Conservation (phyloP, 2,113 vertebrate species). For the Hassar affinis region DNA sequence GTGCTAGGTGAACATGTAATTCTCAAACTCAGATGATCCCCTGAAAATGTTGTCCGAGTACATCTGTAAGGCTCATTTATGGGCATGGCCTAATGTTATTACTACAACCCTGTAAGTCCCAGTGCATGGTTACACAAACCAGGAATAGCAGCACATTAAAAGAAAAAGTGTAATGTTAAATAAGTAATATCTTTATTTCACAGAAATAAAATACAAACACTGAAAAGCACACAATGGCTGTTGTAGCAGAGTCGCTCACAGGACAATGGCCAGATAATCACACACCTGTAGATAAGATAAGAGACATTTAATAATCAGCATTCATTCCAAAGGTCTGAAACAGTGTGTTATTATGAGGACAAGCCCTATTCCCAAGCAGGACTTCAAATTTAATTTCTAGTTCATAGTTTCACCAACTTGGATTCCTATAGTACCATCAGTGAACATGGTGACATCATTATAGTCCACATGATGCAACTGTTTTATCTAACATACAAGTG, state of each 20-base stretch:
- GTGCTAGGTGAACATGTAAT: neutral
- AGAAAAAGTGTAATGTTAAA: constrained; percentile 1
- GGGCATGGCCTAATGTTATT: no score
- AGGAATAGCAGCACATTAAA: neutral
- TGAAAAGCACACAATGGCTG: neutral
- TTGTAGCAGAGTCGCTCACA: constrained; percentile 56
- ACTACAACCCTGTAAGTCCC: no score
- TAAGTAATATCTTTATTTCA: constrained; percentile 52
- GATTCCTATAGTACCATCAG: neutral
- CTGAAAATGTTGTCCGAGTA: neutral
- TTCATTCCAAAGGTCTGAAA: neutral
- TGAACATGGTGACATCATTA: neutral
- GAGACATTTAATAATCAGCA: neutral
- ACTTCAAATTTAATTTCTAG: neutral
- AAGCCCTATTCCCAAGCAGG: neutral
- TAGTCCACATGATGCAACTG: neutral
- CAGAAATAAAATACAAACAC: constrained; percentile 49
- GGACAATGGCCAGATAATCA: constrained; percentile 72
- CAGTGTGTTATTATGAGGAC: neutral
- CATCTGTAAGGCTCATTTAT: neutral
- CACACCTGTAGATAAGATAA: constrained; percentile 65
- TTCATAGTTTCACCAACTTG: neutral
- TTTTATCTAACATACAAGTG: neutral
- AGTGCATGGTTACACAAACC: neutral
- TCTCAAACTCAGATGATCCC: no score